Base-by-base conservation (phyloP, 2,797 vertebrate genomes). In the Urophycis tenuis region DNA sequence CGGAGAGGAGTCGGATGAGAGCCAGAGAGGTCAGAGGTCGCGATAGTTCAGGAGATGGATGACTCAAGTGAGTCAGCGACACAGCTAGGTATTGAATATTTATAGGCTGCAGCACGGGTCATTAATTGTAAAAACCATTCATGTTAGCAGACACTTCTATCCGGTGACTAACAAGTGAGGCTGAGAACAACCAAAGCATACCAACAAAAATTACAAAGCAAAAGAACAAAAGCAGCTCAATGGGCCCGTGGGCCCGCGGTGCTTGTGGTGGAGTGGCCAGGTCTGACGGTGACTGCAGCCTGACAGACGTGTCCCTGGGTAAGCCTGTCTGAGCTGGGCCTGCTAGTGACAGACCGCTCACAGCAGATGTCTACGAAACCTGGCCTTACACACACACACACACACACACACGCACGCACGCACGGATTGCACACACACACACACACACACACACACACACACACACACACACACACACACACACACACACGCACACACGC, bases 351-450 rank as follows among this genome's bases (percentile, higher is more conserved):
- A 67, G 33, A 76, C 71, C 81, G n/a, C 49, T 70, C 77, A 64
- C 39, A 88, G 71, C 91, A 93, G 85, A 92, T 92, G 91, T 86
- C 89, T 72, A 75, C 76, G 83, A 81, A 85, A 88, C 88, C 84
- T 83, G 74, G 79, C 77, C 81, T 34, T 80, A 32, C 30, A 71
- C 31, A 71, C 69, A 71, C 33, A 64, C 25, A 39, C 45, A 53
- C 71, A 53, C 72, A 71, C 34, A 70, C 74, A 39, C 15, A 75
- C 35, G 77, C 76, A 72, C 71, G 64, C 32, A 77, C 72, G 25
- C 25, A 22, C 31, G 6, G 25, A 41, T 53, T 53, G 45, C 30
- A 49, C 33, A 34, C 72, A 64, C 60, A 64, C 36, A 70, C 71
- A 33, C 22, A 76, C 32, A 77, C 76, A 72, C 70, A 32, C 25